Conservation (phyloP, 92 coral and sea anemone genomes). For the Phenganax subtilis region DNA sequence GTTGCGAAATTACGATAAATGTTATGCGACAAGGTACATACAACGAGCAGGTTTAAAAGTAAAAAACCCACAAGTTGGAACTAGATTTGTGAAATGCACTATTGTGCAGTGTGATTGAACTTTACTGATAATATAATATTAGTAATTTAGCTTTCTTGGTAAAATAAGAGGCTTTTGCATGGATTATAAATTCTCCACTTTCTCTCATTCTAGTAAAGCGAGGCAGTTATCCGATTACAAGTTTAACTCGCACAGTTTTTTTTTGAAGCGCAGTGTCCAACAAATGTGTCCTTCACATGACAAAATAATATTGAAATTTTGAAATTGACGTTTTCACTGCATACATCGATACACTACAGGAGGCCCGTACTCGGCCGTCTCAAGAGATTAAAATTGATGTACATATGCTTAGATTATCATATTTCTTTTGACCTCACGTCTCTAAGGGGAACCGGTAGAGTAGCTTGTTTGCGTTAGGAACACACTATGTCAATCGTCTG, state of each 20-base stretch:
- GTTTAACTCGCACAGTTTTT: no score
- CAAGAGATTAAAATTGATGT: not conserved
- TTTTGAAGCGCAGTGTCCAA: no score
- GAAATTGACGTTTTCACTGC: not conserved
- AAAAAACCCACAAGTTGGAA: no score
- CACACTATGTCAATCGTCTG: not conserved
- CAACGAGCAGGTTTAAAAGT: no score
- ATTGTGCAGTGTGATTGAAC: no score
- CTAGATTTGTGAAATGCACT: no score
- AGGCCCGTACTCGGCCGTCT: constrained; percentile 11
- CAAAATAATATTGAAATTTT: not conserved
- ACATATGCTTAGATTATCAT: constrained; percentile 15
- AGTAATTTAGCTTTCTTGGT: no score
- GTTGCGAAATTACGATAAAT: no score
- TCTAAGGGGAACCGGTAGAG: not conserved
- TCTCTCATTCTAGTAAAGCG: no score
- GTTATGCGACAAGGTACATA: no score
- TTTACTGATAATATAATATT: no score
- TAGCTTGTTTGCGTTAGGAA: constrained; percentile 1
- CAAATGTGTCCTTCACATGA: not conserved
- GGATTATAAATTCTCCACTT: not conserved
- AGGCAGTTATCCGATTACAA: no score
- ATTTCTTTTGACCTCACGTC: constrained; percentile 2
- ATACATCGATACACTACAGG: not conserved
- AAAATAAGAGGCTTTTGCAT: not conserved